Conservation (phyloP, 2,797 vertebrate genomes). For the Yasuhikotakia modesta region DNA sequence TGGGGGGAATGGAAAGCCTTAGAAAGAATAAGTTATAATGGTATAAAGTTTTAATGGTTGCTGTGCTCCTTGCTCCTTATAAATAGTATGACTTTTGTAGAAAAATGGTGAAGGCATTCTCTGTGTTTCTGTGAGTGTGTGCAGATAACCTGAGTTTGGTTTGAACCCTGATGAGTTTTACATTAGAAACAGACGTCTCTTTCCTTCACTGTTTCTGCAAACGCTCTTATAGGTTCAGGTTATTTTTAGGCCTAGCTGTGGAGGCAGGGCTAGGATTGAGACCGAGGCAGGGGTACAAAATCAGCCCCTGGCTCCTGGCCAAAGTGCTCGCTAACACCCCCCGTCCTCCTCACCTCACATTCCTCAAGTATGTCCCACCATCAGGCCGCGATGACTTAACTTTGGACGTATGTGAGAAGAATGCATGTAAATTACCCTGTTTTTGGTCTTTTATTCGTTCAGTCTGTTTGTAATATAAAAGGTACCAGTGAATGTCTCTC, state of each 20-base stretch:
- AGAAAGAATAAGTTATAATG: neutral
- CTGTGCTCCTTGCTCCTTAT: slow-evolving; percentile 50
- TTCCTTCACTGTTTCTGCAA: slow-evolving; percentile 71
- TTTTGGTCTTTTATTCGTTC: slow-evolving; percentile 58
- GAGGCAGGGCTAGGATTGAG: slow-evolving; percentile 45
- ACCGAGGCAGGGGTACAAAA: slow-evolving; percentile 63
- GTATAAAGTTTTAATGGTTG: neutral
- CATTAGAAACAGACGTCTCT: slow-evolving; percentile 65
- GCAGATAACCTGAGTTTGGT: slow-evolving; percentile 60
- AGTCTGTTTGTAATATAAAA: slow-evolving; percentile 57
- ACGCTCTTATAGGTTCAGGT: slow-evolving; percentile 67
- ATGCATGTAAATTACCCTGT: slow-evolving; percentile 38
- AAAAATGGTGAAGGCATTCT: slow-evolving; percentile 25
- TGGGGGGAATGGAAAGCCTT: neutral
- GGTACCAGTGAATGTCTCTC: slow-evolving; percentile 53
- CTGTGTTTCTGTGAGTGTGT: slow-evolving; percentile 46
- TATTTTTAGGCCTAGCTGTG: slow-evolving; percentile 75
- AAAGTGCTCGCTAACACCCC: slow-evolving; percentile 58
- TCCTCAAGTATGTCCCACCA: no score
- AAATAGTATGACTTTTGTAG: slow-evolving; percentile 69
- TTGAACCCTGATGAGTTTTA: slow-evolving; percentile 49
- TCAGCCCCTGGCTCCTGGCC: slow-evolving; percentile 70
- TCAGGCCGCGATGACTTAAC: slow-evolving; percentile 73
- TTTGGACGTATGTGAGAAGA: slow-evolving; percentile 52
- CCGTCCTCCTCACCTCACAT: slow-evolving; percentile 40